A percentile compares a stretch with the other conserved stretches of the same genome.
phyloP scores from a whole-genome alignment of 2,113 vertebrate genomes.

The Monarcha castaneiventris region DNA sequence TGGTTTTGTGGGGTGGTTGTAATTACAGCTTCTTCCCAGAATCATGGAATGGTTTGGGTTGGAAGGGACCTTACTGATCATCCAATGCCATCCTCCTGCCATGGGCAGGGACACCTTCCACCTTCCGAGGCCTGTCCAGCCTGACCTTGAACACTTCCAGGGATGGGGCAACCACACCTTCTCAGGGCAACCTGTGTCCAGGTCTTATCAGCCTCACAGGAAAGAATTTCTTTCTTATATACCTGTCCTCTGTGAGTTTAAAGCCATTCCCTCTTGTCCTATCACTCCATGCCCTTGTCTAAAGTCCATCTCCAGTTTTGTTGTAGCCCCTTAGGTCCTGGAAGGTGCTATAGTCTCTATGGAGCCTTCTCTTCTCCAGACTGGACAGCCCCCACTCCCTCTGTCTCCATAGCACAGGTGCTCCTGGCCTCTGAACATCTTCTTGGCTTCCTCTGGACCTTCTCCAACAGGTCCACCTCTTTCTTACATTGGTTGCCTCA shows the following conservation, averaged over 20 bases:
- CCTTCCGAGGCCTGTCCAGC: neutral
- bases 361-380: neutral
- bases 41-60: neutral
- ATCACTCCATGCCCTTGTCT: neutral
- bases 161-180: neutral
- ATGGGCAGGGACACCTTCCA: neutral
- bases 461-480: neutral
- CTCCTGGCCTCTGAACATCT: neutral
- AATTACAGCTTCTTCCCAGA: neutral
- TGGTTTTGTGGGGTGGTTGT: neutral
- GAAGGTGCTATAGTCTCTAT: neutral
- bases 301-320: neutral
- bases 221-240: neutral
- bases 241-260: neutral
- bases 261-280: neutral
- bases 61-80: neutral
- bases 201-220: neutral
- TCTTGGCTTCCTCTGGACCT: neutral
- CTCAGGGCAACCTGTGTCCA: neutral
- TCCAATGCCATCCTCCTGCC: neutral
- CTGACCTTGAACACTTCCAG: neutral
- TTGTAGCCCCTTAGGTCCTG: neutral
- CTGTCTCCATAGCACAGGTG: neutral
- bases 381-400: neutral
- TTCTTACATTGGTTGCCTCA: accelerated